Conservation (phyloP, 2,797 vertebrate species). For the Enteromius trimaculatus region DNA sequence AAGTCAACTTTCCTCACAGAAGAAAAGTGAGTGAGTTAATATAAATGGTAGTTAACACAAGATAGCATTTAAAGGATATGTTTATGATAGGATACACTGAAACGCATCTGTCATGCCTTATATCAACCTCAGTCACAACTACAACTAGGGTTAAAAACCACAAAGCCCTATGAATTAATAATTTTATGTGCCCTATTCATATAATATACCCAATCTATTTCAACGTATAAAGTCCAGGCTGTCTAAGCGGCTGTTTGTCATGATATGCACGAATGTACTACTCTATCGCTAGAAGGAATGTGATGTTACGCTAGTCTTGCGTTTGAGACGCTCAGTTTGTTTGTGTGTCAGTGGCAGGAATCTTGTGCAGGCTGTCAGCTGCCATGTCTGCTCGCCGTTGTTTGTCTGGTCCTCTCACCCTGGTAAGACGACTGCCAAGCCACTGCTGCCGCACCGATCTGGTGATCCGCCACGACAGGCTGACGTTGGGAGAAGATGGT, state of each 20-base stretch:
- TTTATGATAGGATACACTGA: conserved; percentile 3
- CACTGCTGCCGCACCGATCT: conserved; percentile 16
- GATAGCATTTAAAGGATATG: conserved; percentile 7
- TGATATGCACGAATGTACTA: not conserved
- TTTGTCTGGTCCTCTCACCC: conserved; percentile 39
- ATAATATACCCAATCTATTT: not conserved
- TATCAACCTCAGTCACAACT: not conserved
- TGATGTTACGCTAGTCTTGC: not conserved
- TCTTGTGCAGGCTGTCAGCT: conserved; percentile 48
- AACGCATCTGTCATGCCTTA: not conserved
- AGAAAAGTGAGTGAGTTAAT: not conserved
- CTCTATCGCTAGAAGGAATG: conserved; percentile 14
- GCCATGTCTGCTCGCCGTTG: conserved; percentile 36
- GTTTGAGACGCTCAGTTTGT: conserved; percentile 24
- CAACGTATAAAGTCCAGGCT: not conserved
- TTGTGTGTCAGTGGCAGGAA: conserved; percentile 37
- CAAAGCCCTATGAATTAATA: not conserved
- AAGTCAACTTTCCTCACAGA: conserved; percentile 6
- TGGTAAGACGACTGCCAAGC: conserved; percentile 27
- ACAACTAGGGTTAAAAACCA: conserved; percentile 1
- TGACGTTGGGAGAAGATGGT: conserved; percentile 1
- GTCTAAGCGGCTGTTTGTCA: not conserved
- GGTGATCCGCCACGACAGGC: conserved; percentile 35
- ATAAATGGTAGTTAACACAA: not conserved
- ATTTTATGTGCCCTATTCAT: not conserved